Conservation (phyloP, 2,797 vertebrate genomes). For the Sandelia bainsii region DNA sequence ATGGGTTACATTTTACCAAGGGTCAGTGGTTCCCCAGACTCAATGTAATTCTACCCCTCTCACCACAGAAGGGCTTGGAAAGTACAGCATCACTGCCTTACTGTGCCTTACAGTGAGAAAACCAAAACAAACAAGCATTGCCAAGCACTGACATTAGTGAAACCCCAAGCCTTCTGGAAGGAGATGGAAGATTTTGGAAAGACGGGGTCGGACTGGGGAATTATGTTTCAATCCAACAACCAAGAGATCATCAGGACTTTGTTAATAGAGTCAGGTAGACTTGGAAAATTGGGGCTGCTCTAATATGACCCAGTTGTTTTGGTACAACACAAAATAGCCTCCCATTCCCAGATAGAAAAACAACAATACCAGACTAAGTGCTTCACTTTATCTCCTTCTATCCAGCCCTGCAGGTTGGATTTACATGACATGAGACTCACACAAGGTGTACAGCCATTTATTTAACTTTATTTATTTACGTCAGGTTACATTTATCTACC, state of each 20-base stretch:
- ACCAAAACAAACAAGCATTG: slow-evolving; percentile 73
- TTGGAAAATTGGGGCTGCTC: slow-evolving; percentile 72
- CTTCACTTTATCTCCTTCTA: slow-evolving; percentile 62
- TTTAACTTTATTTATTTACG: slow-evolving; percentile 19
- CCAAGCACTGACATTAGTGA: slow-evolving; percentile 74
- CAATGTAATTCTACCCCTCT: slow-evolving; percentile 57
- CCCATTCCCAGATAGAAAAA: slow-evolving; percentile 46
- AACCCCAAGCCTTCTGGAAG: slow-evolving; percentile 76
- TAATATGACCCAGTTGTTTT: slow-evolving; percentile 80
- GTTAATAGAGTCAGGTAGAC: slow-evolving; percentile 68
- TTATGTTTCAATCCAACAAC: slow-evolving; percentile 76
- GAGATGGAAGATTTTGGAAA: slow-evolving; percentile 68
- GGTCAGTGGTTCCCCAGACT: slow-evolving; percentile 53
- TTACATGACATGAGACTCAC: slow-evolving; percentile 48
- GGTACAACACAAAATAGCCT: slow-evolving; percentile 67
- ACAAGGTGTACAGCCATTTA: slow-evolving; percentile 14
- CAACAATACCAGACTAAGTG: slow-evolving; percentile 37
- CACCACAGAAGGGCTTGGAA: slow-evolving; percentile 68
- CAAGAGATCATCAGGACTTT: slow-evolving; percentile 72
- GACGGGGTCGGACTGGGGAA: slow-evolving; percentile 61
- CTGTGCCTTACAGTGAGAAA: slow-evolving; percentile 68
- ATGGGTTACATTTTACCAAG: slow-evolving; percentile 51
- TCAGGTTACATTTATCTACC: slow-evolving; percentile 27
- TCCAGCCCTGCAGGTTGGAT: slow-evolving; percentile 51
- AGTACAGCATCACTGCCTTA: slow-evolving; percentile 62